Conservation (phyloP, 2,797 vertebrate genomes). For the Gephyroberyx darwinii region DNA sequence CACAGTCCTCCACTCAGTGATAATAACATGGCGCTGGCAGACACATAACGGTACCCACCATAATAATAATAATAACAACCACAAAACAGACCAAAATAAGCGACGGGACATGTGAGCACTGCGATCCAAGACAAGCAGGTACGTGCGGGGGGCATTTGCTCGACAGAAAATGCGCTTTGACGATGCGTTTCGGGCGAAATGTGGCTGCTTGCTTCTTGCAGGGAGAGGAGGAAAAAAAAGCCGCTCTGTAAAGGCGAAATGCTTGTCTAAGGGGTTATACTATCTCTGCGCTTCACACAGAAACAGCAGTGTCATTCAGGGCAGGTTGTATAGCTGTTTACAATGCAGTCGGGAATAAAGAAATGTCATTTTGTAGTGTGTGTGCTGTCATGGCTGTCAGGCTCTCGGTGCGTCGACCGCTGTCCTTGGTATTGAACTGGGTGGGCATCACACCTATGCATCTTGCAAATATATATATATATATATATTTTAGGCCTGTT, state of each 20-base stretch:
- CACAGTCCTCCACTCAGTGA: conserved; percentile 70
- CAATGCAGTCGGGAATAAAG: conserved; percentile 54
- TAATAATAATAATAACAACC: conserved; percentile 31
- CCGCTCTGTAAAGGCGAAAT: conserved; percentile 55
- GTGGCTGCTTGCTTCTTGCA: conserved; percentile 45
- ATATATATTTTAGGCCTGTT: conserved; percentile 16
- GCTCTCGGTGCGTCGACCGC: conserved; percentile 72
- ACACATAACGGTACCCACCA: conserved; percentile 77
- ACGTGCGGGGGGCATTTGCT: conserved; percentile 45
- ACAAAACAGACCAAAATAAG: conserved; percentile 50
- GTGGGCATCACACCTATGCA: conserved; percentile 63
- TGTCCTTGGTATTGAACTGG: conserved; percentile 84
- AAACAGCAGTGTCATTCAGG: conserved; percentile 65
- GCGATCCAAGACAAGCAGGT: conserved; percentile 75
- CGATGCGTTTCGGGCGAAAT: conserved; percentile 14
- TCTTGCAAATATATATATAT: conserved; percentile 34
- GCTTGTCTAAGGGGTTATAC: conserved; percentile 43
- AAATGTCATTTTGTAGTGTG: conserved; percentile 61
- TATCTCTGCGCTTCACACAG: conserved; percentile 18
- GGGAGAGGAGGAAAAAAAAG: conserved; percentile 7
- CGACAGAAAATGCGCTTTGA: conserved; percentile 43
- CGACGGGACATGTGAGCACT: conserved; percentile 81
- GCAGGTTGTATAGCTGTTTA: conserved; percentile 47
- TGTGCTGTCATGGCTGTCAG: conserved; percentile 77
- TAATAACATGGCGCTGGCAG: conserved; percentile 84